phyloP scores from a whole-genome alignment of 2,797 vertebrate genomes.

The Sebastes steindachneri region DNA sequence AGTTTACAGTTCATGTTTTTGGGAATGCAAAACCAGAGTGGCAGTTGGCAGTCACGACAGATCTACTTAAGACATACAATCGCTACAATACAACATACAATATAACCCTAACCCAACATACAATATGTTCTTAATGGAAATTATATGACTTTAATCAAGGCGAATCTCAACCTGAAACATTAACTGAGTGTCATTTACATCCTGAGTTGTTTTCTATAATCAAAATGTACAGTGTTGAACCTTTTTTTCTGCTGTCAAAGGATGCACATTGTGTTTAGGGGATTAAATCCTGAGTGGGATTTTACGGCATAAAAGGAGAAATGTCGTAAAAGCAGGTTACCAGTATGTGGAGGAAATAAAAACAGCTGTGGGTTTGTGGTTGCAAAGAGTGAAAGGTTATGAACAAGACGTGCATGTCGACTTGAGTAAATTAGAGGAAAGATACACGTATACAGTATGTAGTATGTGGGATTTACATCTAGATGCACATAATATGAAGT shows the following conservation, averaged over 20 bases:
- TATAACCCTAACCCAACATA: too few relatives aligned
- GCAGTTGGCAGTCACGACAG: constrained; percentile 32
- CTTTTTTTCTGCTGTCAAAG: background rate
- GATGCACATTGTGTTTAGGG: background rate
- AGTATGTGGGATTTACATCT: background rate
- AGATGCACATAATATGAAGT: background rate
- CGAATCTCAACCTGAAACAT: constrained; percentile 4
- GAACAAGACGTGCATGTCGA: constrained; percentile 10
- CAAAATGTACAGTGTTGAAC: background rate
- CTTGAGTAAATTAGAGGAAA: constrained; percentile 25
- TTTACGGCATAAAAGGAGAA: constrained; percentile 1
- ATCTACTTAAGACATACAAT: background rate
- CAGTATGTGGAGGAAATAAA: background rate
- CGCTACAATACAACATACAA: background rate
- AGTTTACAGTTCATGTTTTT: constrained; percentile 61
- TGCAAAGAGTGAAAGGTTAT: background rate
- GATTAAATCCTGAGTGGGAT: constrained; percentile 2
- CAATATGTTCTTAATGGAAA: constrained; percentile 11
- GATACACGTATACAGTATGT: background rate
- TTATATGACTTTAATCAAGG: constrained; percentile 10
- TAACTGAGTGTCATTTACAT: background rate
- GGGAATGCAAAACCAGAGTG: constrained; percentile 28
- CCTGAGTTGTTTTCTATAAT: constrained; percentile 2
- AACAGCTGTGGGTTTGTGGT: constrained; percentile 5
- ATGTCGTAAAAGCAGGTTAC: constrained; percentile 6